Evolutionary conservation across 2,797 vertebrate genomes (phyloP).

Genomic region (Propithecus perrieri): DNA sequence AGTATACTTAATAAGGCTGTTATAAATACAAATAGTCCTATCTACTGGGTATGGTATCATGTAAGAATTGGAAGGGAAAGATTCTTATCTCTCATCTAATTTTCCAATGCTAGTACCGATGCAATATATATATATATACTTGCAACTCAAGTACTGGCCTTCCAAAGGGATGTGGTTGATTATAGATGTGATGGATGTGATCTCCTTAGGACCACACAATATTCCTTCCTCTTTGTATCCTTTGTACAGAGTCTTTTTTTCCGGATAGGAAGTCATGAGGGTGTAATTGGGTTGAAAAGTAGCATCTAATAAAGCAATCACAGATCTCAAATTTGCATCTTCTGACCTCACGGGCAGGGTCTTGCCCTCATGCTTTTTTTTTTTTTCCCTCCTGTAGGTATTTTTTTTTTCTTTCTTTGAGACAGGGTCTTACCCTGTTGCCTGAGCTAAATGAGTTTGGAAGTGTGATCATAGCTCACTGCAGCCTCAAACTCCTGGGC

Average conservation of each 20-base stretch:
- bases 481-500: background rate
- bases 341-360: background rate
- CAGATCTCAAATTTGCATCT: background rate
- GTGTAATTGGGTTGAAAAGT: background rate
- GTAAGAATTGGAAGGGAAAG: background rate
- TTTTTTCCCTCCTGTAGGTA: background rate
- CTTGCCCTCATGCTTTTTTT: background rate
- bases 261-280: background rate
- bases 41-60: background rate
- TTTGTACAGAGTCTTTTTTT: background rate
- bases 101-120: background rate
- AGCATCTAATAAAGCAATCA: background rate
- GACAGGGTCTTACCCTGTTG: background rate
- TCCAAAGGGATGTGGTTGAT: background rate
- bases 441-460: background rate
- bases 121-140: background rate
- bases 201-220: background rate
- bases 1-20: background rate
- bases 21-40: background rate
- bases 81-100: background rate
- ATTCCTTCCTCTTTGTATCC: background rate
- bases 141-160: background rate
- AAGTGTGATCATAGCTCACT: background rate
- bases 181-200: background rate
- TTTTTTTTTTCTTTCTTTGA: background rate